Base-by-base conservation (phyloP, 1,140 invertebrate genomes). In the Drosophila nebulosa region DNA sequence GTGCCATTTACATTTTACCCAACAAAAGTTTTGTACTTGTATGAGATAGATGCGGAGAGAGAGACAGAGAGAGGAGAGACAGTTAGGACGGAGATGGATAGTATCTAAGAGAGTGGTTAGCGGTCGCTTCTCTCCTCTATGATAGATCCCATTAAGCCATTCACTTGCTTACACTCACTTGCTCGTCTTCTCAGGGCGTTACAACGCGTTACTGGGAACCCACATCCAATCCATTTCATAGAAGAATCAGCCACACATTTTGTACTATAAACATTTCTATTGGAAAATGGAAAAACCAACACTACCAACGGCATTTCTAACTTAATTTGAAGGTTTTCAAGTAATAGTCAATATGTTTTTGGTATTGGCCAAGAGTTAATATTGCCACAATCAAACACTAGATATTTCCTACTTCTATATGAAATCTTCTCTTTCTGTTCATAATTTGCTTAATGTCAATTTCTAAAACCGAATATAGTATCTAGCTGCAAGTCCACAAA, bases 1-100 rank as follows among this genome's bases (percentile, higher is more conserved):
- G 74, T 78, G 66, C 71, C 72, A 75, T 75, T 75, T 68, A 68
- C 72, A 58, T 66, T 30, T 68, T 35, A 30, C 27, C 64, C 64
- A 67, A 61, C 63, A 27, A 74, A 57, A 74, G 70, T 67, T 74
- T 51, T 74, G 30, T 30, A 69, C 70, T 73, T 35, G 32, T 73
- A 51, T 74, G 57, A 4, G 35, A 39, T 73, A 60, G 39, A 22
- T 26, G 27, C 50, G 16, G 22, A 32, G 50, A 67, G 71, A 64
- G 73, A n/a, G n/a, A n/a, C n/a, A n/a, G n/a, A n/a, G 62, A 70
- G 65, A 66, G 62, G 62, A 14, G 53, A 61, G 70, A 14, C 4
- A 35, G n/a, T 14, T n/a, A 36, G 35, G n/a, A 0, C 35, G 1
- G 6, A 9, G 6, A 42, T 9, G 16, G 7, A 18, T 14, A 9